A percentile compares a stretch with the other conserved stretches of the same genome.
These are phyloP conservation scores for Myrmophylax atrothorax DNA, from an alignment of 2,113 vertebrate species.

Conservation along the genomic window DNA sequence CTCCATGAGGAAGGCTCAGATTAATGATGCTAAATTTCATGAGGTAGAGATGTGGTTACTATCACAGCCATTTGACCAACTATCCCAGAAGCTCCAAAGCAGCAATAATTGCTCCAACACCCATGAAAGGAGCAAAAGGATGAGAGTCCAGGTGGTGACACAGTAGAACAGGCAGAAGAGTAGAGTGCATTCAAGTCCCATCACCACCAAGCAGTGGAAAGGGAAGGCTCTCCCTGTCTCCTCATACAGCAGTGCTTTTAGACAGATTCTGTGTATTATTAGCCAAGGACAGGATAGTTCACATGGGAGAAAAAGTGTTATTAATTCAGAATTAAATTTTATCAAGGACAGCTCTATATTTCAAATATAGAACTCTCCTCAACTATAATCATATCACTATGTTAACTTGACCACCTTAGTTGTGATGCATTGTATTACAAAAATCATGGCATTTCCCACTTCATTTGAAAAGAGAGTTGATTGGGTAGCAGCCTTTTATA, in stretches of 20 bases:
- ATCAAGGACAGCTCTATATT: background rate
- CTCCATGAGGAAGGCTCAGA: slow-evolving; percentile 84
- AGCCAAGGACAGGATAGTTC: background rate
- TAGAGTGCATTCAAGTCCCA: background rate
- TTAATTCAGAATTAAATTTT: background rate
- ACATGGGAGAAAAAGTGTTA: background rate
- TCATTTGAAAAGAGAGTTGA: background rate
- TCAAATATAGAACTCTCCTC: background rate
- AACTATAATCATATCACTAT: background rate
- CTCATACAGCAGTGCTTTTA: background rate
- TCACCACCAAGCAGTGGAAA: background rate
- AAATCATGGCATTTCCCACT: background rate
- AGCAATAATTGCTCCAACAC: background rate
- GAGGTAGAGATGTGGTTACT: slow-evolving; percentile 79
- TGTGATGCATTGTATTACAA: background rate
- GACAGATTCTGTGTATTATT: background rate
- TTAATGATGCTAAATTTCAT: slow-evolving; percentile 95
- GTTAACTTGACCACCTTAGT: background rate
- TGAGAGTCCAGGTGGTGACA: background rate
- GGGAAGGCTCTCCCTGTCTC: background rate
- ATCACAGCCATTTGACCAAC: background rate
- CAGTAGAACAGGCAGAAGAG: background rate
- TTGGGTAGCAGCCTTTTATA: background rate
- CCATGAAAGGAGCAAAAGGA: background rate
- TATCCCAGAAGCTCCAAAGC: background rate